Evolutionary conservation across 2,888 invertebrate genomes (phyloP).

Genomic region (Drosophila niveifrons): DNA sequence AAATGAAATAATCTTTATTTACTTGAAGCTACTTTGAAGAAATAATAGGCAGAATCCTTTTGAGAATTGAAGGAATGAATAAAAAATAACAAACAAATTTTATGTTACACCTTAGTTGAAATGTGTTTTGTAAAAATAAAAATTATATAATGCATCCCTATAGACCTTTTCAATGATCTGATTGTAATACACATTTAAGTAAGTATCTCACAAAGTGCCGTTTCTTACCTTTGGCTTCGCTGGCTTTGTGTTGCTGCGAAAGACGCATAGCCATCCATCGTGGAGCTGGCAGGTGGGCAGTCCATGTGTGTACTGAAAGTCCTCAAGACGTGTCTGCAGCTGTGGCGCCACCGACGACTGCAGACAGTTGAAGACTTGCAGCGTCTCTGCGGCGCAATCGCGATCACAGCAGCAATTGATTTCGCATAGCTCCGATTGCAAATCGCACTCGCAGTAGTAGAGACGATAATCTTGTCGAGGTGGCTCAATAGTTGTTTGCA

Average conservation of each 20-base stretch:
- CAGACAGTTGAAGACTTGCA: conserved; percentile 79
- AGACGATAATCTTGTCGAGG: neutral
- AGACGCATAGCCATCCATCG: conserved; percentile 84
- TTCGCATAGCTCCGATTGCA: conserved; percentile 88
- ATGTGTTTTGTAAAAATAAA: no score
- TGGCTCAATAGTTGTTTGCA: neutral
- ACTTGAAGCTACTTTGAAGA: no score
- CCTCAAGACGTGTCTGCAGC: conserved; percentile 57
- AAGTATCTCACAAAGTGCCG: no score
- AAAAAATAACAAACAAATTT: no score
- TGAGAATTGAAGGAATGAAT: no score
- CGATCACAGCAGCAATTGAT: conserved; percentile 93
- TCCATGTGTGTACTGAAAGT: conserved; percentile 81
- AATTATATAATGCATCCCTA: no score
- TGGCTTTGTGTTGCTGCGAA: conserved; percentile 75
- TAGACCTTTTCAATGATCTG: no score
- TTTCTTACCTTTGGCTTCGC: conserved; percentile 48
- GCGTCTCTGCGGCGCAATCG: conserved; percentile 87
- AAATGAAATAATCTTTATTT: no score
- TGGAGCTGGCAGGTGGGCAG: conserved; percentile 82
- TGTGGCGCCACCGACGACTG: conserved; percentile 1
- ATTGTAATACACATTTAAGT: no score
- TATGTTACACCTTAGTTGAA: no score
- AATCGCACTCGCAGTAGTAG: conserved; percentile 87
- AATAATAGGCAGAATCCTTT: no score